Conservation (phyloP, 2,888 invertebrate genomes). For the Ecliptopera silaceata region DNA sequence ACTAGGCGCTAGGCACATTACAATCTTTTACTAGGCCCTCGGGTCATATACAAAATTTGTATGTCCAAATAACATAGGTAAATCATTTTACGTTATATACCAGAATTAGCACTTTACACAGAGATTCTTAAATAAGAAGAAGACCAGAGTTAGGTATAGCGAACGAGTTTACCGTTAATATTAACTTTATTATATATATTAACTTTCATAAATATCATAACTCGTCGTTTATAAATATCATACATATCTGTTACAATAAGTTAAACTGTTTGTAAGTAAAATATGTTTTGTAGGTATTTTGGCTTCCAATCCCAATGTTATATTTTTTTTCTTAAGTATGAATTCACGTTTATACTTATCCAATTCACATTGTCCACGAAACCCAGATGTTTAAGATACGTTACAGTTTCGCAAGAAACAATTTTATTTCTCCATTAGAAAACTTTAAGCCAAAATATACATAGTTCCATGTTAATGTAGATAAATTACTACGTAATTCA, state of each 20-base stretch:
- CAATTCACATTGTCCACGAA: not conserved
- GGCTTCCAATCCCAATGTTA: slow-evolving; percentile 14
- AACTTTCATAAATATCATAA: slow-evolving; percentile 22
- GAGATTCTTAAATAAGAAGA: not conserved
- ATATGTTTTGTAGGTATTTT: slow-evolving; percentile 49
- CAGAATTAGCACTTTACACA: too few species aligned
- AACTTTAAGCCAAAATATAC: slow-evolving; percentile 31
- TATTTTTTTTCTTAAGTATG: slow-evolving; percentile 23
- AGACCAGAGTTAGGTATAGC: not conserved
- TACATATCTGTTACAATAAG: slow-evolving; percentile 78
- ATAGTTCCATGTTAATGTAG: slow-evolving; percentile 37
- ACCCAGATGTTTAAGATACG: not conserved
- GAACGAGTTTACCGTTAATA: slow-evolving; percentile 10
- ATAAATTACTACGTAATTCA: slow-evolving; percentile 45
- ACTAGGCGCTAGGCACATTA: too few species aligned
- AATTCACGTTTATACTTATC: not conserved
- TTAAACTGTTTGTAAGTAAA: slow-evolving; percentile 52
- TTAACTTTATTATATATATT: too few species aligned
- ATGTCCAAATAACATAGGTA: too few species aligned
- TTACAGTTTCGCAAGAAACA: not conserved
- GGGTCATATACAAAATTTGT: too few species aligned
- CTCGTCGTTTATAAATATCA: slow-evolving; percentile 39
- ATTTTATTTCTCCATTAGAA: not conserved
- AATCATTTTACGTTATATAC: too few species aligned
- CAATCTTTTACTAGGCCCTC: too few species aligned